phyloP scores from a whole-genome alignment of 2,113 vertebrate species.

The Zosterops pallidus region DNA sequence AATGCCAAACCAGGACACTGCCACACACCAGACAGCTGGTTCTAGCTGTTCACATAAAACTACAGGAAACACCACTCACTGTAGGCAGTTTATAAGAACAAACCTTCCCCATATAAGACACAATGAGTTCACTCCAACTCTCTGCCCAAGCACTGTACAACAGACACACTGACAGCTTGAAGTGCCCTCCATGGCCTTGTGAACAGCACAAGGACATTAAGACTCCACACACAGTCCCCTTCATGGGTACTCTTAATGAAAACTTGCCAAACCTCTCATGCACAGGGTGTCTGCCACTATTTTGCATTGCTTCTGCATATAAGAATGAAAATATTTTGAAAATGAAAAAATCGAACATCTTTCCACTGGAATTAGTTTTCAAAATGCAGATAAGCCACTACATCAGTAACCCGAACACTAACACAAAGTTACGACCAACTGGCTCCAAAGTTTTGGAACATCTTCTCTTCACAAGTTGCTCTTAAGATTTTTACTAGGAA shows the following conservation, averaged over 20 bases:
- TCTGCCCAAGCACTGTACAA: background rate
- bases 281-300: background rate
- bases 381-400: background rate
- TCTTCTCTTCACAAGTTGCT: background rate
- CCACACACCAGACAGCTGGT: background rate
- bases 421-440: background rate
- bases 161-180: background rate
- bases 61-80: accelerated
- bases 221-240: background rate
- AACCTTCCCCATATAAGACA: accelerated
- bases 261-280: background rate
- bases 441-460: background rate
- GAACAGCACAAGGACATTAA: background rate
- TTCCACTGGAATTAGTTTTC: background rate
- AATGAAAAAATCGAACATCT: background rate
- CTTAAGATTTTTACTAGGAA: background rate
- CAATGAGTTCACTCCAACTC: background rate
- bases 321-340: background rate
- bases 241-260: background rate
- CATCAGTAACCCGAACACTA: background rate
- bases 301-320: background rate
- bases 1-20: background rate
- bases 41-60: background rate
- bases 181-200: background rate
- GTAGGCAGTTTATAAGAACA: background rate